Conservation (phyloP, 1,140 invertebrate species). For the Thaumatotibia leucotreta region DNA sequence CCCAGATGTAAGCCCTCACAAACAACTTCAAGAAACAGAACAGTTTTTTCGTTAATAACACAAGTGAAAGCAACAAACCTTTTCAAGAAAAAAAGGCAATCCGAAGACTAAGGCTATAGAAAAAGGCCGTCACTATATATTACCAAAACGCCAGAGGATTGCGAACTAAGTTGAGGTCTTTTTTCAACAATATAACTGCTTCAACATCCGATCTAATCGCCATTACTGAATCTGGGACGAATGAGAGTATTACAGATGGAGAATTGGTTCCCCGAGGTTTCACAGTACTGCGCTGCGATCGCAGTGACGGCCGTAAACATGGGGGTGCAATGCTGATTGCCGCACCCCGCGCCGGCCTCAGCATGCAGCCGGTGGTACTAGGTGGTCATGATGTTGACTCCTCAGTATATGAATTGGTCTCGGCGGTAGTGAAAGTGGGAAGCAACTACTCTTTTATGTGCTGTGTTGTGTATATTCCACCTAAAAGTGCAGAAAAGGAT, state of each 20-base stretch:
- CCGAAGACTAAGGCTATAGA: no score
- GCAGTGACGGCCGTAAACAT: not conserved
- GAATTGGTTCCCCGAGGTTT: not conserved
- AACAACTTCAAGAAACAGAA: no score
- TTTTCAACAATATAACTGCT: not conserved
- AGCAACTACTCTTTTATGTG: not conserved
- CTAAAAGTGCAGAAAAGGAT: not conserved
- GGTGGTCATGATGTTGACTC: not conserved
- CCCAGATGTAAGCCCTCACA: no score
- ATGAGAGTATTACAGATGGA: not conserved
- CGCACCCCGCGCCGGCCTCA: not conserved
- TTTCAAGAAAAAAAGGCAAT: no score
- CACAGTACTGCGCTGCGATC: not conserved
- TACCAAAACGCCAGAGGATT: not conserved
- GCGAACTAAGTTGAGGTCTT: not conserved
- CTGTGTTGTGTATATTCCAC: constrained; percentile 9
- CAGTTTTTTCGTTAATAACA: no score
- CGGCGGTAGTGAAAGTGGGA: not conserved
- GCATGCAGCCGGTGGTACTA: not conserved
- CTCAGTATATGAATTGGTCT: not conserved
- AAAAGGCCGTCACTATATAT: not conserved
- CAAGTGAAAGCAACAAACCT: no score
- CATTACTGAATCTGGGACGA: not conserved
- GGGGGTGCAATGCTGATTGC: not conserved
- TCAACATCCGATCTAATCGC: not conserved